These are phyloP conservation scores for Bos javanicus DNA, from an alignment of 2,113 vertebrate species.

Conservation along the genomic window DNA sequence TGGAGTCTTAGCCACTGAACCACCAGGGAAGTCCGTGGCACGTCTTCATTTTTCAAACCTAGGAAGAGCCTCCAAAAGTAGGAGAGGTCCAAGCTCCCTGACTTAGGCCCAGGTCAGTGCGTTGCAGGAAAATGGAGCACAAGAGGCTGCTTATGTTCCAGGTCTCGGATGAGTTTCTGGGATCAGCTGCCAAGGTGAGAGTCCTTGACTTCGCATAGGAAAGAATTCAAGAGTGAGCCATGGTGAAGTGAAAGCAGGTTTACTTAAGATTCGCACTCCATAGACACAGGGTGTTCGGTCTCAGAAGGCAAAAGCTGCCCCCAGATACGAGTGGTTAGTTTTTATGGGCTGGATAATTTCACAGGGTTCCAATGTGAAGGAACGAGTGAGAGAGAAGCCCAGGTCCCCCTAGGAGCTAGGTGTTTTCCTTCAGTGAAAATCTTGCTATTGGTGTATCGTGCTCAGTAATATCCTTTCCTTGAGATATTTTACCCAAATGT, in stretches of 20 bases:
- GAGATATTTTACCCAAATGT: conserved; percentile 19
- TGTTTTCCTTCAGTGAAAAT: background rate
- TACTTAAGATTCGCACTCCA: background rate
- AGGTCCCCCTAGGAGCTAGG: background rate
- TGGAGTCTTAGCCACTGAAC: background rate
- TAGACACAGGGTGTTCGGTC: background rate
- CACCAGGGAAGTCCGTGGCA: background rate
- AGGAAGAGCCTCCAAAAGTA: background rate
- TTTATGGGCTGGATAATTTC: background rate
- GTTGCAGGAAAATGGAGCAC: background rate
- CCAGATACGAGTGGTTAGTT: background rate
- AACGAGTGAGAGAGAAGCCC: background rate
- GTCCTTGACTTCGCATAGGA: background rate
- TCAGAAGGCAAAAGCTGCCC: background rate
- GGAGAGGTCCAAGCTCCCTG: background rate
- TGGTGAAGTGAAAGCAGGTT: background rate
- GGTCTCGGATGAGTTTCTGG: background rate
- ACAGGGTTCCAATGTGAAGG: background rate
- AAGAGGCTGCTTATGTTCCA: background rate
- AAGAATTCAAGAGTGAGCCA: background rate
- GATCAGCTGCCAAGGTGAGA: background rate
- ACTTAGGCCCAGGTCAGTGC: background rate
- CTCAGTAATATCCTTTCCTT: background rate
- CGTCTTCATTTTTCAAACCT: conserved; percentile 21
- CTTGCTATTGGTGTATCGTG: background rate